Evolutionary conservation across 2,797 vertebrate species (phyloP), one percentile per base, ranked within the genome.

Genomic region (Hyperoplus immaculatus): DNA sequence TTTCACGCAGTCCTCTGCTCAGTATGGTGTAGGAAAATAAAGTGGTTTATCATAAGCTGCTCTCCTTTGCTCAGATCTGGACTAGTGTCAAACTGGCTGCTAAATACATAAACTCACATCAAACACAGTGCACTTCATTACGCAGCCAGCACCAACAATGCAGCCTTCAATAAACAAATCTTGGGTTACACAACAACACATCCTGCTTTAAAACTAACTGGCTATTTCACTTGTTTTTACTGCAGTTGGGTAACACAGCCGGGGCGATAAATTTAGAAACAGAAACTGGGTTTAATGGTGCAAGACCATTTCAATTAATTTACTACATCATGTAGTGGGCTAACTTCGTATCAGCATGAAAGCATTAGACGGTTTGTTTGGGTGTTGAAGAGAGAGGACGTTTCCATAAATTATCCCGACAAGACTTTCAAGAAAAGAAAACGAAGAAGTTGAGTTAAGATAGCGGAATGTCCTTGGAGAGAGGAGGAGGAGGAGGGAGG

Each of bases 381-480:
- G 0, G 64, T 29, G 29, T 47, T 36, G 0, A 53, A 38, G 18
- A 55, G 36, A 15, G 62, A 6, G 5, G 2, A 76, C 29, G 51
- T 75, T 46, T 56, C 6, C 6, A 36, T 29, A 1, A 13, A 14
- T 4, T 54, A 5, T 12, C 13, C 29, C 38, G 42, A 47, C 16
- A 47, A 9, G 61, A 16, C 65, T 58, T 16, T 13, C 56, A 64
- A 10, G 74, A 21, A 46, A 45, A 69, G 58, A 55, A 65, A 55
- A 51, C 2, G 16, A 75, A 43, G 65, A 92, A 89, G 89, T 88
- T 83, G 86, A 73, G 55, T 65, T 62, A 81, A 90, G 70, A 91
- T 91, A 93, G 81, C 90, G 92, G 89, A 85, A 81, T 85, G 69
- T 72, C 72, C 59, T 63, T 75, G 51, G 63, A 9, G 64, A 55